phyloP scores from a whole-genome alignment of 2,888 invertebrate species.

The Eilema griseolum region DNA sequence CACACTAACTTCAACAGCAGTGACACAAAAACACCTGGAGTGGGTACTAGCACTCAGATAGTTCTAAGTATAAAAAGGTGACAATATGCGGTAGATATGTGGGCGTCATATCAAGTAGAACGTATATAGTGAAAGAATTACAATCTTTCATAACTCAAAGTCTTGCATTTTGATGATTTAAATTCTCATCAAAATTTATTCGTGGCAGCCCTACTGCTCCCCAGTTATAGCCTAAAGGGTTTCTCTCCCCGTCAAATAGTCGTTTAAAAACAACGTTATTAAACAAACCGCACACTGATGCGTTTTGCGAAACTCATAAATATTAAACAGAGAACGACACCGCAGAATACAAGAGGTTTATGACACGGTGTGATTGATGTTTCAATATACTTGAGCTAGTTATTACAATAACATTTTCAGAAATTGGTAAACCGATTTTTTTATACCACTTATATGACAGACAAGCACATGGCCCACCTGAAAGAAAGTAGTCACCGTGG shows the following conservation, averaged over 20 bases:
- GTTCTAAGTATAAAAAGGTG: no score
- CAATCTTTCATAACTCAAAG: background rate
- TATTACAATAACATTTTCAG: background rate
- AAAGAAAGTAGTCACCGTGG: no score
- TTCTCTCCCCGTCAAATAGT: slow-evolving; percentile 76
- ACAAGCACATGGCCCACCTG: no score
- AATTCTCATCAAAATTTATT: background rate
- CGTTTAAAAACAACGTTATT: slow-evolving; percentile 86
- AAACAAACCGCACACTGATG: slow-evolving; percentile 84
- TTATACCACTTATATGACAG: no score
- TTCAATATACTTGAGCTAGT: background rate
- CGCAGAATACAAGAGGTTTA: slow-evolving; percentile 33
- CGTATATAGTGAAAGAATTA: background rate
- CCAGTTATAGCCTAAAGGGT: slow-evolving; percentile 80
- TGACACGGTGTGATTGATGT: background rate
- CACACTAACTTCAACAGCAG: no score
- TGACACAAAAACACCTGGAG: no score
- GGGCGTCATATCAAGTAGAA: no score
- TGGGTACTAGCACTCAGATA: no score
- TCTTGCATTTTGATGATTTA: background rate
- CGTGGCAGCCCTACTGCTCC: slow-evolving; percentile 69
- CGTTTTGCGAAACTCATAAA: slow-evolving; percentile 84
- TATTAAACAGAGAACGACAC: slow-evolving; percentile 68
- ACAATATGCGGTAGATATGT: no score
- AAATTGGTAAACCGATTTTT: no score